Evolutionary conservation across 2,888 invertebrate genomes (phyloP).

Genomic region (Spialia ferax): DNA sequence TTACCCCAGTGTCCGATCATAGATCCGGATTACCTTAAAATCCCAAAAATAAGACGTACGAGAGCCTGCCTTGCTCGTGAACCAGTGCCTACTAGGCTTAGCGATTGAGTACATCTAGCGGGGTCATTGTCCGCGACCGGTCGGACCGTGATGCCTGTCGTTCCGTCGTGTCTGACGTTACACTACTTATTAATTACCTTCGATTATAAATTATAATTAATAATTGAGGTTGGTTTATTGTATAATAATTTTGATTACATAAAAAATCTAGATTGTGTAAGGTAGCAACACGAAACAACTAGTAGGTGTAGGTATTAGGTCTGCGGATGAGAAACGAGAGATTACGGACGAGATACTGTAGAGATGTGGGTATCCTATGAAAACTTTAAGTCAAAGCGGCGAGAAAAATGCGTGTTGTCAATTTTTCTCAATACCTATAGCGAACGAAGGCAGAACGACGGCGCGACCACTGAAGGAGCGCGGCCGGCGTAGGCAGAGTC

Average conservation of each 20-base stretch:
- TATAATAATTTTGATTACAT: background rate
- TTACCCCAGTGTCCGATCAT: conserved; percentile 8
- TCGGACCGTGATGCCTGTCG: conserved; percentile 66
- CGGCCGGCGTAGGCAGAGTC: too few species aligned
- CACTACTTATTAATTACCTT: conserved; percentile 56
- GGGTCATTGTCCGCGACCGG: conserved; percentile 77
- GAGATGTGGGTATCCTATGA: too few species aligned
- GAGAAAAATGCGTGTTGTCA: too few species aligned
- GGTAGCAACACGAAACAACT: background rate
- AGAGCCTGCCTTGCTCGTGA: conserved; percentile 28
- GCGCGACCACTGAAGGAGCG: too few species aligned
- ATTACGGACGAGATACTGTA: too few species aligned
- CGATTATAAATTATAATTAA: conserved; percentile 43
- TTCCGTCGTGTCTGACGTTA: conserved; percentile 53
- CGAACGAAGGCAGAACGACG: too few species aligned
- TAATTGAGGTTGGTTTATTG: background rate
- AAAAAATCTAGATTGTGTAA: background rate
- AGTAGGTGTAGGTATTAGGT: too few species aligned
- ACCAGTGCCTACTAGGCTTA: conserved; percentile 33
- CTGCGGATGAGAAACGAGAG: too few species aligned
- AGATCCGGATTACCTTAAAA: conserved; percentile 27
- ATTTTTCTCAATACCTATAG: too few species aligned
- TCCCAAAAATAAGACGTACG: conserved; percentile 26
- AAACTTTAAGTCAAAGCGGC: too few species aligned
- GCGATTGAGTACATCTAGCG: conserved; percentile 52